Evolutionary conservation across 2,888 invertebrate species (phyloP).

Genomic region (Oligia latruncula): DNA sequence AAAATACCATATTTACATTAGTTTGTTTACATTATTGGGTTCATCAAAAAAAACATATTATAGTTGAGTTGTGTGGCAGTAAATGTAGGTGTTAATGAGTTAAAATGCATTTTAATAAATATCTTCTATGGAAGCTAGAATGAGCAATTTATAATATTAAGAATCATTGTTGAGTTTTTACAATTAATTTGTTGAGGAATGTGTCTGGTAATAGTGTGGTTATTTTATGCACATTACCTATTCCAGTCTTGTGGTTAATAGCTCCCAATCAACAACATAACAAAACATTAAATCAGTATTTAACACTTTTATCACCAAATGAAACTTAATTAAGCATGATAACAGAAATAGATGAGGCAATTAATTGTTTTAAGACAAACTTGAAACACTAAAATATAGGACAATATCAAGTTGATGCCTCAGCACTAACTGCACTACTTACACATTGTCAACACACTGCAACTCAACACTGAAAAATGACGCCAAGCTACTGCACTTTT

Average conservation of each 20-base stretch:
- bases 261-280: conserved; percentile 22
- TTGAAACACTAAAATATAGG: conserved; percentile 32
- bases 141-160: conserved; percentile 19
- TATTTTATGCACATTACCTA: conserved; percentile 36
- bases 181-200: neutral
- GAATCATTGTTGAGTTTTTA: conserved; percentile 34
- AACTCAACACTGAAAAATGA: conserved; percentile 65
- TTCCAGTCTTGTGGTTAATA: conserved; percentile 7
- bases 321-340: conserved; percentile 46
- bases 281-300: conserved; percentile 34
- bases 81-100: conserved; percentile 36
- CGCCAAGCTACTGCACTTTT: conserved; percentile 60
- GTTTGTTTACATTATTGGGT: neutral
- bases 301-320: conserved; percentile 52
- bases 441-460: conserved; percentile 64
- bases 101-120: conserved; percentile 45
- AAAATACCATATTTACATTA: conserved; percentile 1
- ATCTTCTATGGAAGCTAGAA: conserved; percentile 17
- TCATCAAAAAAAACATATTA: conserved; percentile 9
- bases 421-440: conserved; percentile 56
- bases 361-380: neutral
- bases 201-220: neutral
- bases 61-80: neutral
- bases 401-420: conserved; percentile 56
- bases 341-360: conserved; percentile 40